Evolutionary conservation across 2,888 invertebrate species (phyloP).

Genomic region (Crioceris asparagi): DNA sequence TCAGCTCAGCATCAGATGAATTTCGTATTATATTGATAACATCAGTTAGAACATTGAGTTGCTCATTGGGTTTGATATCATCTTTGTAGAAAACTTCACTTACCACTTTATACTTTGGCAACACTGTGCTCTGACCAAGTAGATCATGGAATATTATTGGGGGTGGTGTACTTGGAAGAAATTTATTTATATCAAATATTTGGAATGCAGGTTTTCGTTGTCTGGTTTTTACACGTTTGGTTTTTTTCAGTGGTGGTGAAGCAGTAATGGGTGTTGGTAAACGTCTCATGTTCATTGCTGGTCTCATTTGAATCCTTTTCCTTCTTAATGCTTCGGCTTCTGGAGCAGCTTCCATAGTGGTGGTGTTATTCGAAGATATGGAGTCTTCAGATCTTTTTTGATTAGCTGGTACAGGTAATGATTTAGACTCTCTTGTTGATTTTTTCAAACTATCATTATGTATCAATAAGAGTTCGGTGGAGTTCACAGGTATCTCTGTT

Average conservation of each 20-base stretch:
- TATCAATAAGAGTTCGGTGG: background rate
- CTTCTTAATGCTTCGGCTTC: slow-evolving; percentile 14
- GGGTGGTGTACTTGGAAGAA: slow-evolving; percentile 9
- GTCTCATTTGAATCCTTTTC: slow-evolving; percentile 1
- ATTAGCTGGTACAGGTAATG: background rate
- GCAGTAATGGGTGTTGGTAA: background rate
- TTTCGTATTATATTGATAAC: slow-evolving; percentile 41
- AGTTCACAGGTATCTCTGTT: background rate
- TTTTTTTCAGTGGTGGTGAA: background rate
- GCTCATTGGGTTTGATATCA: slow-evolving; percentile 36
- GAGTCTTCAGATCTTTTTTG: slow-evolving; percentile 6
- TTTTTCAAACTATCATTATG: background rate
- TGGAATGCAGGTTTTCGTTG: slow-evolving; percentile 15
- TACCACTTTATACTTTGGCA: slow-evolving; percentile 24
- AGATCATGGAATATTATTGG: slow-evolving; percentile 7
- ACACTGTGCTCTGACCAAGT: slow-evolving; percentile 15
- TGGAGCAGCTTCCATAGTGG: slow-evolving; percentile 6
- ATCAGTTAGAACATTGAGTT: slow-evolving; percentile 41
- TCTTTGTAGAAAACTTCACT: slow-evolving; percentile 36
- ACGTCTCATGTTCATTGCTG: background rate
- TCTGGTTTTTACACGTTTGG: slow-evolving; percentile 9
- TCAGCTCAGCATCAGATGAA: slow-evolving; percentile 18
- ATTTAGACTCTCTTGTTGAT: background rate
- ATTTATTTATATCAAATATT: slow-evolving; percentile 19
- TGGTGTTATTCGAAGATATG: background rate